Percentiles rank a stretch among this genome's conserved stretches.
These are phyloP conservation scores for Oxyruncus cristatus DNA, from an alignment of 2,113 vertebrate genomes.

Conservation along the genomic window DNA sequence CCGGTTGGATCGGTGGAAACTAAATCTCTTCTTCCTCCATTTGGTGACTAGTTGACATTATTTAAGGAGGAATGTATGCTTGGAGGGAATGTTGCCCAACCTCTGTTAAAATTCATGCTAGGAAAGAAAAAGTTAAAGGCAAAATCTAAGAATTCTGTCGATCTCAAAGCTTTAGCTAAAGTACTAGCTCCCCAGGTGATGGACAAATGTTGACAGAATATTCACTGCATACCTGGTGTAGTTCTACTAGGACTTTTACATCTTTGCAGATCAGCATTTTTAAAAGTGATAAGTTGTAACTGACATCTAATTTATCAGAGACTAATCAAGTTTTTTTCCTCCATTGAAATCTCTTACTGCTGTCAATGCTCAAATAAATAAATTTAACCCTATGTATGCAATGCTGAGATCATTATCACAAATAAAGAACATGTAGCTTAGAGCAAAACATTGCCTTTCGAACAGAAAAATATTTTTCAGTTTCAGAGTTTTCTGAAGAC, in stretches of 20 bases:
- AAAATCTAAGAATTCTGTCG: neutral
- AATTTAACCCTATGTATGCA: neutral
- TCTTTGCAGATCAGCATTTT: neutral
- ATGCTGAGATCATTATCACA: neutral
- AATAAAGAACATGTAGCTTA: neutral
- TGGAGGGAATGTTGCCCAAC: neutral
- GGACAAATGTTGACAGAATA: neutral
- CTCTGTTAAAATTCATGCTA: neutral
- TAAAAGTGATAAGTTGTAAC: neutral
- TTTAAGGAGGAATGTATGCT: neutral
- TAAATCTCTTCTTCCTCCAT: neutral
- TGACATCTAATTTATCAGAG: neutral
- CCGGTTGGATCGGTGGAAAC: rapidly evolving
- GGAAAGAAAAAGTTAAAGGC: neutral
- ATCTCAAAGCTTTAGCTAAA: neutral
- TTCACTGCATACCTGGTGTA: rapidly evolving
- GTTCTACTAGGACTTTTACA: neutral
- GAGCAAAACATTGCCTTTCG: neutral
- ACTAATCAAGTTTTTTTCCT: neutral
- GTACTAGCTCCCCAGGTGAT: neutral
- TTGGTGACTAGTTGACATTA: neutral
- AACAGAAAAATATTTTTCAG: neutral
- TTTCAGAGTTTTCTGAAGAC: neutral
- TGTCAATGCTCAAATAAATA: neutral
- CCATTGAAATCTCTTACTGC: neutral